Percentiles rank a stretch among this genome's conserved stretches.
These are phyloP conservation scores for Stenodema calcarata DNA, from an alignment of 2,888 invertebrate genomes.

Conservation along the genomic window DNA sequence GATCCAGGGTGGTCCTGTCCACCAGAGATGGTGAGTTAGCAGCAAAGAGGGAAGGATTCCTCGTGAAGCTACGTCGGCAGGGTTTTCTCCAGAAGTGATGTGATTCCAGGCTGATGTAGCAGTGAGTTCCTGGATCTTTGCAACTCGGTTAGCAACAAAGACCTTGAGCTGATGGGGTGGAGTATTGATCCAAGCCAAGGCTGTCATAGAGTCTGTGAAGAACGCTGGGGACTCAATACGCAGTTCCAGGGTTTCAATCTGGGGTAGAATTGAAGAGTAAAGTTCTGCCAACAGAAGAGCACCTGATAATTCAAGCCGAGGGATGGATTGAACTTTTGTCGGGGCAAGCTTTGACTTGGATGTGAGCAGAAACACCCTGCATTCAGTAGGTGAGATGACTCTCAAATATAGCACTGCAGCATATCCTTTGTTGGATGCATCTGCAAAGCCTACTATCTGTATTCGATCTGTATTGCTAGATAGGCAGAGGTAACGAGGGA, in stretches of 20 bases:
- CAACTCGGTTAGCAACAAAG: slow-evolving; percentile 35
- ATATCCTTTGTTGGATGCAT: background rate
- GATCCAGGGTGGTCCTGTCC: slow-evolving; percentile 11
- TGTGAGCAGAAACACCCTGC: background rate
- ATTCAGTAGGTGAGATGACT: background rate
- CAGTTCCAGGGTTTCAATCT: background rate
- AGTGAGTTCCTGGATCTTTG: background rate
- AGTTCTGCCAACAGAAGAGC: slow-evolving; percentile 52
- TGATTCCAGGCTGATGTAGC: background rate
- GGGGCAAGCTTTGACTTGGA: slow-evolving; percentile 54
- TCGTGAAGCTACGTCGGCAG: slow-evolving; percentile 13
- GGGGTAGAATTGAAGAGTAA: background rate
- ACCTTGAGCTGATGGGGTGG: slow-evolving; percentile 1
- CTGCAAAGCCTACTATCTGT: background rate
- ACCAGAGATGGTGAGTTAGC: background rate
- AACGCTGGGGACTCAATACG: slow-evolving; percentile 14
- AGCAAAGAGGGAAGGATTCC: slow-evolving; percentile 5
- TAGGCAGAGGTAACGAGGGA: background rate
- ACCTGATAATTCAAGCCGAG: slow-evolving; percentile 56
- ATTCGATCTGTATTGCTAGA: background rate
- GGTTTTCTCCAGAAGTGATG: background rate
- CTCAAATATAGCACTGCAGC: slow-evolving; percentile 11
- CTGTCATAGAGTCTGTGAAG: slow-evolving; percentile 58
- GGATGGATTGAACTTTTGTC: slow-evolving; percentile 53
- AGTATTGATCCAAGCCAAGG: slow-evolving; percentile 46